Evolutionary conservation across 1,140 invertebrate genomes (phyloP).

Genomic region (Sycophaga agraensis): DNA sequence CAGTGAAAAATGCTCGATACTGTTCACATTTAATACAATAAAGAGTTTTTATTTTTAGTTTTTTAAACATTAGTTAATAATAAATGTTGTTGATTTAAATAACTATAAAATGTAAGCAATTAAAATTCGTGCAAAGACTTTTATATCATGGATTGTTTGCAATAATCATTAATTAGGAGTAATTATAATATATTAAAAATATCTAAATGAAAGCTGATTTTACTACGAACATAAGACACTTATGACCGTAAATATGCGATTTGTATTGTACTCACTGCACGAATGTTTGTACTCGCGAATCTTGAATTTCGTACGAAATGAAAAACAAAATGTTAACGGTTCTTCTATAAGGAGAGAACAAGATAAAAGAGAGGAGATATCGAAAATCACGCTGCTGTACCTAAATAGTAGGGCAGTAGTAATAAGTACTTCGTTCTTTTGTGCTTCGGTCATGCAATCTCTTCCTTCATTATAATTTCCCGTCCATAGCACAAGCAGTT

Average conservation of each 20-base stretch:
- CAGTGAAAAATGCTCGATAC: slow-evolving; percentile 7
- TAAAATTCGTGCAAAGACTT: not conserved
- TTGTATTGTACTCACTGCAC: not conserved
- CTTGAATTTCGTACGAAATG: slow-evolving; percentile 4
- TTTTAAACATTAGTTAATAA: not conserved
- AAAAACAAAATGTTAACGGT: slow-evolving; percentile 23
- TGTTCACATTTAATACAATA: not conserved
- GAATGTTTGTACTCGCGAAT: not conserved
- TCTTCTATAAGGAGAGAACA: slow-evolving; percentile 2
- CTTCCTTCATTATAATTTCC: slow-evolving; percentile 42
- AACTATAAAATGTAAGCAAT: no score
- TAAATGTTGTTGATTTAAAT: not conserved
- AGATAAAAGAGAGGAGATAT: not conserved
- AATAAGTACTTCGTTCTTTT: slow-evolving; percentile 17
- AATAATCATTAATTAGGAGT: not conserved
- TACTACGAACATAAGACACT: not conserved
- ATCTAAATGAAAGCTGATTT: not conserved
- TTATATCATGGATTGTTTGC: not conserved
- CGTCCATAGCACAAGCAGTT: slow-evolving; percentile 52
- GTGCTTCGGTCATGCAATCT: slow-evolving; percentile 22
- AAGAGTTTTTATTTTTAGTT: not conserved
- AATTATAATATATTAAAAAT: not conserved
- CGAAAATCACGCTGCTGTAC: slow-evolving; percentile 13
- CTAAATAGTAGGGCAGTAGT: not conserved
- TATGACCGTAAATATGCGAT: not conserved